Conservation (phyloP, 2,113 vertebrate genomes). For the Oxygymnocypris stewartii region DNA sequence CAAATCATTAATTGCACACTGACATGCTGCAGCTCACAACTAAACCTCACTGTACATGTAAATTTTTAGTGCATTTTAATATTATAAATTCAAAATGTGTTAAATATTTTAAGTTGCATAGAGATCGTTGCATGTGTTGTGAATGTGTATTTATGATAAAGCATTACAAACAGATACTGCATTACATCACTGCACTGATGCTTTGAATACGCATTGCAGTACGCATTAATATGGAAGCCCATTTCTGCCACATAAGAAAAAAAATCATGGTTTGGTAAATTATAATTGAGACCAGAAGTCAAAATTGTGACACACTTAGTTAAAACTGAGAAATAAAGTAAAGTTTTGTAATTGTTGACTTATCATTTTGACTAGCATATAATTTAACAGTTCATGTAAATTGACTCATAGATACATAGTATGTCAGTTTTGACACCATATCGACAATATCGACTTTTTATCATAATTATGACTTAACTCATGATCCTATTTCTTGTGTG, state of each 20-base stretch:
- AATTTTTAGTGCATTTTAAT: neutral
- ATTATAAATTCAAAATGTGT: neutral
- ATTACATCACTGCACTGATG: neutral
- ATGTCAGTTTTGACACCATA: neutral
- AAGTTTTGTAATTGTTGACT: neutral
- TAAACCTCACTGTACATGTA: neutral
- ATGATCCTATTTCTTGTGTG: neutral
- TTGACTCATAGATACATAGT: neutral
- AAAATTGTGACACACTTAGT: neutral
- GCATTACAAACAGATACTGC: neutral
- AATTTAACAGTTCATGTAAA: neutral
- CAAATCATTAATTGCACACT: neutral
- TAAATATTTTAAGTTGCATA: neutral
- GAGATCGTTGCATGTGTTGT: neutral
- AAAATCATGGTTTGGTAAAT: neutral
- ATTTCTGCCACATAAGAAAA: neutral
- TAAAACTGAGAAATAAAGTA: neutral
- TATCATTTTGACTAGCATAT: neutral
- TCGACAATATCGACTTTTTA: neutral
- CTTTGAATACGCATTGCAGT: neutral
- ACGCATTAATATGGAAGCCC: neutral
- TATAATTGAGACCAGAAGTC: neutral
- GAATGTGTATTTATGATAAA: conserved; percentile 4
- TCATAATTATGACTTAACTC: neutral
- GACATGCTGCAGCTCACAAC: neutral